Conservation (phyloP, 1,140 invertebrate species). For the Drosophila nasuta region DNA sequence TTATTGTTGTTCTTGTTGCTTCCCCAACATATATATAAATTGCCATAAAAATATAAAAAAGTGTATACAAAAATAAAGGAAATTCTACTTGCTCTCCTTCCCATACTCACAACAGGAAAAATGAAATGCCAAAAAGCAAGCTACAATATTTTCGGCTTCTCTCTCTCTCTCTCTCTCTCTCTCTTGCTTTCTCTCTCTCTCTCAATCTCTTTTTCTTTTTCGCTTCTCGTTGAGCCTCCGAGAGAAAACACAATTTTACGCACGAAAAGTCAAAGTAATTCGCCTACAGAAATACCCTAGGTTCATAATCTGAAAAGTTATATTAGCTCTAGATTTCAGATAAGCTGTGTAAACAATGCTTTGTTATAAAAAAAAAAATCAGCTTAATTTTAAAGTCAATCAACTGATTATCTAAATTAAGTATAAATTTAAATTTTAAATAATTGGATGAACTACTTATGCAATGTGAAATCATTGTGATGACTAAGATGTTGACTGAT, state of each 20-base stretch:
- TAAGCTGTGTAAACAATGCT: too few species aligned
- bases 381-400: too few species aligned
- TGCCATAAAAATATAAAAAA: constrained; percentile 62
- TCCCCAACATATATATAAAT: constrained; percentile 65
- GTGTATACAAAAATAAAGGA: constrained; percentile 22
- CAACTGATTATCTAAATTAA: too few species aligned
- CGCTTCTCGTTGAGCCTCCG: constrained; percentile 6
- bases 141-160: neutral
- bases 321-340: neutral
- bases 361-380: too few species aligned
- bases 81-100: constrained; percentile 15
- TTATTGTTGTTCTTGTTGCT: constrained; percentile 24
- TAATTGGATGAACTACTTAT: too few species aligned
- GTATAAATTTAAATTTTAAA: too few species aligned
- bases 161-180: neutral
- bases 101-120: constrained; percentile 5
- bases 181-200: neutral
- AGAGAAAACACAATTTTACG: constrained; percentile 76
- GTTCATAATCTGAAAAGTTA: neutral
- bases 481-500: too few species aligned
- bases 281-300: constrained; percentile 42
- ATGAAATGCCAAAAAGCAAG: constrained; percentile 36
- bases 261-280: constrained; percentile 64
- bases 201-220: neutral
- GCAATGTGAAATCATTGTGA: too few species aligned